phyloP scores from a whole-genome alignment of 2,888 invertebrate species.

The Crematogaster levior region DNA sequence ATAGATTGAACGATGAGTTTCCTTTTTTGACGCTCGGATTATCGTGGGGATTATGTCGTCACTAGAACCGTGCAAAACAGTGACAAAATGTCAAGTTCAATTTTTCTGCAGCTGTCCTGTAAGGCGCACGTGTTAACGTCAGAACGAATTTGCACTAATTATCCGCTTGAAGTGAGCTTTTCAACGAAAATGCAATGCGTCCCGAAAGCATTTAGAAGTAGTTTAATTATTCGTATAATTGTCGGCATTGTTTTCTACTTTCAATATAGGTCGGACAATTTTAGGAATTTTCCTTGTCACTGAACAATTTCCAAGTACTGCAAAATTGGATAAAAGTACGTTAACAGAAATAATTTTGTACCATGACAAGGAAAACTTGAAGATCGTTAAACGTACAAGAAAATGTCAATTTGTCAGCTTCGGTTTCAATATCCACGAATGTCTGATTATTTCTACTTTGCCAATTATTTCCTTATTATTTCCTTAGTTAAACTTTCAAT shows the following conservation, averaged over 20 bases:
- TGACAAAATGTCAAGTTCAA: background rate
- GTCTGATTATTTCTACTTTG: background rate
- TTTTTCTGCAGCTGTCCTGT: background rate
- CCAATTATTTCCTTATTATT: background rate
- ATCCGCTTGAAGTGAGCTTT: background rate
- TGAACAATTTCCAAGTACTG: slow-evolving; percentile 24
- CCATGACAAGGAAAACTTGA: background rate
- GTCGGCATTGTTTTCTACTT: slow-evolving; percentile 38
- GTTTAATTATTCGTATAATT: slow-evolving; percentile 43
- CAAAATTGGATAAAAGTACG: slow-evolving; percentile 22
- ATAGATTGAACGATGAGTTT: slow-evolving; percentile 41
- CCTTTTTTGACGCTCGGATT: slow-evolving; percentile 23
- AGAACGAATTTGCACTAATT: slow-evolving; percentile 29
- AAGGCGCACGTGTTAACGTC: background rate
- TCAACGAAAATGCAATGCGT: slow-evolving; percentile 8
- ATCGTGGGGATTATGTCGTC: slow-evolving; percentile 29
- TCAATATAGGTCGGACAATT: slow-evolving; percentile 6
- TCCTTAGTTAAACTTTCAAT: background rate
- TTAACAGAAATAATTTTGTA: slow-evolving; percentile 13
- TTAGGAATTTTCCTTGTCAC: slow-evolving; percentile 20
- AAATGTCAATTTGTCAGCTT: slow-evolving; percentile 11
- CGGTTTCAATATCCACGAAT: background rate
- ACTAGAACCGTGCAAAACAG: background rate
- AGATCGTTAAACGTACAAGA: background rate
- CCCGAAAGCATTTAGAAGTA: background rate